phyloP scores from a whole-genome alignment of 2,797 vertebrate genomes.

The Sternotherus odoratus region DNA sequence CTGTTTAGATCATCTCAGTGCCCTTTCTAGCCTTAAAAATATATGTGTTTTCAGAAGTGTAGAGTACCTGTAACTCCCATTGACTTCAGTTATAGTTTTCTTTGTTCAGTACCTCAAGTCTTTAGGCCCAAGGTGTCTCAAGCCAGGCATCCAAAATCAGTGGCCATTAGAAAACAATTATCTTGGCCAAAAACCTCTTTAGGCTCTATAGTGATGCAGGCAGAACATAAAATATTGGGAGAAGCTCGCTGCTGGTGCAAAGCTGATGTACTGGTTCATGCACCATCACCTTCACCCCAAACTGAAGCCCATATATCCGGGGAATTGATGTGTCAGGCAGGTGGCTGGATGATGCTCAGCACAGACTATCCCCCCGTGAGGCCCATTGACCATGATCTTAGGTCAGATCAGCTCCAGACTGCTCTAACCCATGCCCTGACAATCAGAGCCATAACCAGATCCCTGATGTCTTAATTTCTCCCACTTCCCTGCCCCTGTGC shows the following conservation, averaged over 20 bases:
- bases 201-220: background rate
- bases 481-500: background rate
- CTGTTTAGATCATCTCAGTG: background rate
- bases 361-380: background rate
- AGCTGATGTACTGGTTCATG: background rate
- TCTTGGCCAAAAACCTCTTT: background rate
- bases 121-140: background rate
- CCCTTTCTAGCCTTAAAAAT: background rate
- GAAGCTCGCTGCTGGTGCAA: background rate
- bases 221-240: background rate
- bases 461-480: background rate
- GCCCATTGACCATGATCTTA: background rate
- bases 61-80: background rate
- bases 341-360: background rate
- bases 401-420: background rate
- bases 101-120: background rate
- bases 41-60: background rate
- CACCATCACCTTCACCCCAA: background rate
- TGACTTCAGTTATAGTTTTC: background rate
- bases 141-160: background rate
- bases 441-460: too few species aligned
- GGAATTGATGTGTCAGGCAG: background rate
- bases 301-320: background rate
- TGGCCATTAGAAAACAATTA: background rate
- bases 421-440: too few species aligned